Evolutionary conservation across 2,888 invertebrate species (phyloP).

Genomic region (Acronicta alni): DNA sequence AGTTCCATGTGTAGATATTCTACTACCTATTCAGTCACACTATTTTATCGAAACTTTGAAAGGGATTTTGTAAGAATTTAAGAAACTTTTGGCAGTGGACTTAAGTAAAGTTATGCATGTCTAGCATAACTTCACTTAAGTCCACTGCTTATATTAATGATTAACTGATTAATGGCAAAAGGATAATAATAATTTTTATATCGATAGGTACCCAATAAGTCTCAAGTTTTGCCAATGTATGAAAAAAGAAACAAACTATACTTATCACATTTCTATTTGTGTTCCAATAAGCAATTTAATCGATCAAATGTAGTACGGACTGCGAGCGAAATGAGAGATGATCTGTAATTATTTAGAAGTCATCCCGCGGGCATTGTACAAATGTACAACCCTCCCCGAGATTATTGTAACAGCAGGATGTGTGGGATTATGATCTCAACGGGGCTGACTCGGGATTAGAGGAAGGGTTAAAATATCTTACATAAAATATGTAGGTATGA

Average conservation of each 20-base stretch:
- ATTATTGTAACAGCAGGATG: constrained; percentile 36
- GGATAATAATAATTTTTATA: too few relatives aligned
- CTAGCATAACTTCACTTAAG: too few relatives aligned
- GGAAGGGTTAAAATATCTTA: constrained; percentile 23
- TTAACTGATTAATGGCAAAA: too few relatives aligned
- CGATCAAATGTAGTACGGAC: constrained; percentile 36
- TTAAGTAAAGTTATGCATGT: too few relatives aligned
- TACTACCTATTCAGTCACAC: too few relatives aligned
- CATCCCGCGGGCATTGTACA: constrained; percentile 14
- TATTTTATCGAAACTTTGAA: too few relatives aligned
- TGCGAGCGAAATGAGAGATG: constrained; percentile 14
- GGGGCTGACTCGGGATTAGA: constrained; percentile 23
- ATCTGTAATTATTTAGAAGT: constrained; percentile 53
- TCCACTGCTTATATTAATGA: too few relatives aligned
- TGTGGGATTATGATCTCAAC: constrained; percentile 44
- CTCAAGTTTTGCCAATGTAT: neutral
- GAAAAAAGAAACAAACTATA: neutral
- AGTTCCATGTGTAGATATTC: too few relatives aligned
- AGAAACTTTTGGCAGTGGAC: too few relatives aligned
- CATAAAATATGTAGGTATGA: constrained; percentile 10
- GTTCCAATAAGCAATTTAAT: constrained; percentile 43
- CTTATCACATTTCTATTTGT: constrained; percentile 12
- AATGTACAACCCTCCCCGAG: constrained; percentile 14
- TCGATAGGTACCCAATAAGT: too few relatives aligned
- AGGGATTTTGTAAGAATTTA: too few relatives aligned